Base-by-base conservation (phyloP, 2,113 vertebrate genomes). In the Cepphus grylle region DNA sequence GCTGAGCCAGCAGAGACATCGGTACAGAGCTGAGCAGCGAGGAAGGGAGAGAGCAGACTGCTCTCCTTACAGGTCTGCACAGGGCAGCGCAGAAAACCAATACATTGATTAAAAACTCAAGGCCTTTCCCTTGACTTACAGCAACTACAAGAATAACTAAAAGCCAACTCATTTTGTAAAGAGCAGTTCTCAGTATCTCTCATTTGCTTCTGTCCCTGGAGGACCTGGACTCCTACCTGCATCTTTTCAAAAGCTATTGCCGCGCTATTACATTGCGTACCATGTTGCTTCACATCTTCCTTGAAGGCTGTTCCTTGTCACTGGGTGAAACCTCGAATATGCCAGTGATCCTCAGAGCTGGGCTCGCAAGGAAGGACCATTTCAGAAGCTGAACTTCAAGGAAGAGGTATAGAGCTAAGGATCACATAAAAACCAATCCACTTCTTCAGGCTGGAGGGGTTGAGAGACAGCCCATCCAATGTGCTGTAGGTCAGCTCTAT, bases 11-110 rank as follows among this genome's bases (percentile, higher is more conserved):
- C 69, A 81, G n/a, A 78, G 29, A 52, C 56, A 18, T 43, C 5
- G 3, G 43, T 40, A 79, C 43, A 23, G 81, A 45, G 27, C 73
- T 25, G n/a, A 81, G 42, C 22, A 59, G 63, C 1, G 0, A 4
- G 25, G 32, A 2, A 6, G 10, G 38, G 42, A 79, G n/a, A 4
- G 8, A 29, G 6, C 1, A 0, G 45, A 6, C 18, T 5, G 2
- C 13, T 27, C 13, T 77, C 78, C 62, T 71, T 15, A 30, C 0
- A 2, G 58, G 22, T 17, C 38, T 86, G 34, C 40, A 43, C 55
- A 30, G 49, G 52, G 49, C 23, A 80, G 67, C 1, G 3, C n/a
- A 55, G 26, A 80, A 79, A 85, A 47, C 47, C 79, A 77, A 77
- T 80, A 72, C 9, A 76, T 18, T 49, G 90, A 92, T 92, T 86